Percentiles rank a stretch among this genome's conserved stretches.
phyloP scores from a whole-genome alignment of 2,888 invertebrate genomes.

The Ormyrus thymus region DNA sequence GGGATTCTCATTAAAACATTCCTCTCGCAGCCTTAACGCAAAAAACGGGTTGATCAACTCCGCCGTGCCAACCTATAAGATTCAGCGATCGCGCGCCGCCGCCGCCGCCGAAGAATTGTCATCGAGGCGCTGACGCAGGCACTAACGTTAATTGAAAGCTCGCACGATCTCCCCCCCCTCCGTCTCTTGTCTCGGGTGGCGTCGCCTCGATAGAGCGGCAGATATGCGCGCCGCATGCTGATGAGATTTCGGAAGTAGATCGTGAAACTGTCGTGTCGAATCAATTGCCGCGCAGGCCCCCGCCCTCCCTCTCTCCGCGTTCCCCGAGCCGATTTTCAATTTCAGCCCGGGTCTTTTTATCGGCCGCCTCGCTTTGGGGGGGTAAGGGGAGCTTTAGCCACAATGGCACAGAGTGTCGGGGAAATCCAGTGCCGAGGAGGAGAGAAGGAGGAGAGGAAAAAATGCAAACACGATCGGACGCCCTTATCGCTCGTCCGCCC shows the following conservation, averaged over 20 bases:
- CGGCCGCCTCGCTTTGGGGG: neutral
- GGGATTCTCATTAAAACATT: neutral
- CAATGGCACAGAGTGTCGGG: too few species aligned
- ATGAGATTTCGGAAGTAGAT: slow-evolving; percentile 41
- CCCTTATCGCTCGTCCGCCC: slow-evolving; percentile 15
- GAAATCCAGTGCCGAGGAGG: neutral
- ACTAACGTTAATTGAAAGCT: slow-evolving; percentile 48
- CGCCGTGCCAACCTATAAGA: neutral
- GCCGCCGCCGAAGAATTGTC: slow-evolving; percentile 16
- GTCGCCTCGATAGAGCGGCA: neutral
- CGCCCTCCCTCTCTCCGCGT: neutral
- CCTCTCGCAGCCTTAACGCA: neutral
- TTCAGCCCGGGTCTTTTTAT: neutral
- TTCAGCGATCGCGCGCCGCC: neutral
- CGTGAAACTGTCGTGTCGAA: slow-evolving; percentile 44
- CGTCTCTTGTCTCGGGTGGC: neutral
- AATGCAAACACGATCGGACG: slow-evolving; percentile 32
- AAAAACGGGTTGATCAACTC: neutral
- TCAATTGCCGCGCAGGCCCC: slow-evolving; percentile 22
- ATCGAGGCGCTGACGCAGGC: slow-evolving; percentile 21
- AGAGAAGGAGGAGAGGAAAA: neutral
- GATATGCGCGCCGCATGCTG: slow-evolving; percentile 30
- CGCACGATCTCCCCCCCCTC: slow-evolving; percentile 3
- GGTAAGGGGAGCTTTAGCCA: neutral
- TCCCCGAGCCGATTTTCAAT: slow-evolving; percentile 1